Evolutionary conservation across 2,888 invertebrate species (phyloP).

Genomic region (Pollenia griseotomentosa): DNA sequence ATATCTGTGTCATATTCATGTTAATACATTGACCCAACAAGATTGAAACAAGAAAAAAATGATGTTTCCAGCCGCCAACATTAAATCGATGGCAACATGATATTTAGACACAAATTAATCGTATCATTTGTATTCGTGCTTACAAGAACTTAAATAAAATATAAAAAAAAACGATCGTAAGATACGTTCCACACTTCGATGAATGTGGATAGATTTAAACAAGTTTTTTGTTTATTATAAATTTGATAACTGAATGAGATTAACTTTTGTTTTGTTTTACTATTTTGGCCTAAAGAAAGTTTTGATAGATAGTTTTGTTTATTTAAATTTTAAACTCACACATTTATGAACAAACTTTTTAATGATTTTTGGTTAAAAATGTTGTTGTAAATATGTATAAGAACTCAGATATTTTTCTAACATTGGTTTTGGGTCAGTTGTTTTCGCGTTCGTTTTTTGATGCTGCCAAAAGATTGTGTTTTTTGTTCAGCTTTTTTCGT

Average conservation of each 20-base stretch:
- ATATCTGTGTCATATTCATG: slow-evolving; percentile 43
- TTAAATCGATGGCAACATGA: neutral
- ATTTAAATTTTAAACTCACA: neutral
- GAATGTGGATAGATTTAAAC: slow-evolving; percentile 21
- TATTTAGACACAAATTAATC: neutral
- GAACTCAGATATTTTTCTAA: neutral
- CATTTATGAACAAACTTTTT: slow-evolving; percentile 3
- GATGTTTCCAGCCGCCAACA: neutral
- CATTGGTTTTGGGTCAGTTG: slow-evolving; percentile 40
- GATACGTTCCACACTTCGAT: neutral
- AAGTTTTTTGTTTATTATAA: neutral
- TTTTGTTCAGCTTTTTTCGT: neutral
- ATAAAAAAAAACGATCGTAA: neutral
- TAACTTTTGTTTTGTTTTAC: neutral
- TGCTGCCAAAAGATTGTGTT: slow-evolving; percentile 12
- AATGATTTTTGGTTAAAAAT: neutral
- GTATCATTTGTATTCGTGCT: neutral
- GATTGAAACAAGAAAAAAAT: neutral
- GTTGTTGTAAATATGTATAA: slow-evolving; percentile 5
- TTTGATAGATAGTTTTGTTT: slow-evolving; percentile 9
- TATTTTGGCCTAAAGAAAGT: slow-evolving; percentile 51
- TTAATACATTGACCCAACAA: slow-evolving; percentile 43
- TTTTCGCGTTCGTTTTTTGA: slow-evolving; percentile 1
- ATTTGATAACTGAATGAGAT: slow-evolving; percentile 1
- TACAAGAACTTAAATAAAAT: neutral